Evolutionary conservation across 2,113 vertebrate genomes (phyloP).

Genomic region (Xenopus laevis): DNA sequence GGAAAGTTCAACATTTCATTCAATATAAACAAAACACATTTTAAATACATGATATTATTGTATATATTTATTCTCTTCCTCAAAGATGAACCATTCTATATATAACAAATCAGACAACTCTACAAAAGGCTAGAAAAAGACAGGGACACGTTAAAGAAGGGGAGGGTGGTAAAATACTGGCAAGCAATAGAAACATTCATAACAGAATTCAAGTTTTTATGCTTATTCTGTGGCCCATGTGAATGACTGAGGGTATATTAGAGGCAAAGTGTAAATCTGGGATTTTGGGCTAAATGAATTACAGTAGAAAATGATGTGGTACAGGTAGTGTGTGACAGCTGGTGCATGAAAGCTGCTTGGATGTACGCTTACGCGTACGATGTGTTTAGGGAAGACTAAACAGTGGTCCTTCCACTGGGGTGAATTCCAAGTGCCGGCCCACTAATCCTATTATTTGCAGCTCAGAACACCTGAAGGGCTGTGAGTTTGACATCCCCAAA

Average conservation of each 20-base stretch:
- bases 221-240: no score
- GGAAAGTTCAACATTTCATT: slow-evolving; percentile 32
- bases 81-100: slow-evolving; percentile 21
- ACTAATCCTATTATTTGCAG: no score
- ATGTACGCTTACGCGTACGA: no score
- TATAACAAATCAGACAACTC: slow-evolving; percentile 18
- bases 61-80: slow-evolving; percentile 2
- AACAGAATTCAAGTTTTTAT: neutral
- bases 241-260: no score
- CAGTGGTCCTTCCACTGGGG: no score
- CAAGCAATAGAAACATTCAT: neutral
- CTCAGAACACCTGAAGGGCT: no score
- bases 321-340: neutral
- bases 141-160: neutral
- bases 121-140: slow-evolving; percentile 34
- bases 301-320: neutral
- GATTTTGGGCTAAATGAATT: neutral
- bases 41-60: slow-evolving; percentile 7
- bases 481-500: no score
- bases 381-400: no score
- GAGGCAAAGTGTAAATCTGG: neutral
- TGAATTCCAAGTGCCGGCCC: no score
- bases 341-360: no score
- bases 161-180: neutral
- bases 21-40: slow-evolving; percentile 42